Conservation (phyloP, 2,888 invertebrate genomes). For the Gastrophysa polygoni region DNA sequence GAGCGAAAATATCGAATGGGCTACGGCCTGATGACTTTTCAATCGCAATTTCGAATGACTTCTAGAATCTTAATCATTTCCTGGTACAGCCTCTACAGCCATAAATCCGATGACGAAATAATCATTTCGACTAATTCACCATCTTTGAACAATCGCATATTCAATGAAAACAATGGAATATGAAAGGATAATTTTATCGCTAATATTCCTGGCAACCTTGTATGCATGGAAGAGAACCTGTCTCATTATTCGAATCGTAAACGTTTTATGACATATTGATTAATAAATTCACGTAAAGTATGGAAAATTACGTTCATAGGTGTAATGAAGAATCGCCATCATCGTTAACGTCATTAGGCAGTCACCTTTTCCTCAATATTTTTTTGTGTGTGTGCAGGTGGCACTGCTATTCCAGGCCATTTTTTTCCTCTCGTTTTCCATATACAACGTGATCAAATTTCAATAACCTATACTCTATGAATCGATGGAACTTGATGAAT, state of each 20-base stretch:
- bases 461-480: too few species aligned
- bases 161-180: slow-evolving; percentile 16
- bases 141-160: slow-evolving; percentile 11
- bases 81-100: not conserved
- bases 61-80: not conserved
- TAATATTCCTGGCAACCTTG: slow-evolving; percentile 14
- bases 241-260: slow-evolving; percentile 17
- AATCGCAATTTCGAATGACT: not conserved
- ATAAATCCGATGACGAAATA: not conserved
- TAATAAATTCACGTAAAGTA: slow-evolving; percentile 30
- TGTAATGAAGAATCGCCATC: not conserved
- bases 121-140: not conserved
- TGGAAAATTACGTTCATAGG: not conserved
- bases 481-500: too few species aligned
- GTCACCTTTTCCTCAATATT: not conserved
- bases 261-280: slow-evolving; percentile 31
- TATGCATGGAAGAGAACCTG: slow-evolving; percentile 9
- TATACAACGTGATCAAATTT: too few species aligned
- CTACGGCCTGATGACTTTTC: too few species aligned
- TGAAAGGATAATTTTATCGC: slow-evolving; percentile 12
- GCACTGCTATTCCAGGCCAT: too few species aligned
- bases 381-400: too few species aligned
- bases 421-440: too few species aligned
- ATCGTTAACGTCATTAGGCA: not conserved
- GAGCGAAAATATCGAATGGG: not conserved